phyloP scores from a whole-genome alignment of 2,888 invertebrate species.

The Tipula lateralis region DNA sequence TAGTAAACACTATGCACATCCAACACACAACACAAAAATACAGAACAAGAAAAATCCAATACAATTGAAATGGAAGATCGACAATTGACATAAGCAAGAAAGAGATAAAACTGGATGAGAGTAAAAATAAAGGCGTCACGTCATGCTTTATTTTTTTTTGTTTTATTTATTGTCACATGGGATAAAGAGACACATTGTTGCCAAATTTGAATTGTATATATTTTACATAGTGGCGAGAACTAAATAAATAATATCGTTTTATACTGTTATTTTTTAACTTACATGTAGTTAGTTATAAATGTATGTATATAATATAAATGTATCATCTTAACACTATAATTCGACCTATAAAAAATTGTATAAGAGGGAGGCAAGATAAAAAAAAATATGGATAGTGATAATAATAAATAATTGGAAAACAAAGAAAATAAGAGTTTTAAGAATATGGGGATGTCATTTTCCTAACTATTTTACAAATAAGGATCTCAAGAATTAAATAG shows the following conservation, averaged over 20 bases:
- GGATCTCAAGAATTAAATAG: neutral
- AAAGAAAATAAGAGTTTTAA: neutral
- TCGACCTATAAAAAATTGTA: neutral
- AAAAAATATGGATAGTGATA: neutral
- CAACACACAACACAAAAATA: neutral
- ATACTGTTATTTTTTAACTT: neutral
- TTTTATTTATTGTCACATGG: conserved; percentile 20
- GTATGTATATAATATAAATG: neutral
- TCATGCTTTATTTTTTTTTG: conserved; percentile 20
- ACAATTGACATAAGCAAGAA: neutral
- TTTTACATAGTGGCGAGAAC: neutral
- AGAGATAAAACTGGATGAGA: neutral
- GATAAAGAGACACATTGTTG: conserved; percentile 27
- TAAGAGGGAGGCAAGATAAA: neutral
- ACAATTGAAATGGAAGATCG: neutral
- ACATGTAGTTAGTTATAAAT: neutral
- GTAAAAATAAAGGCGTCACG: conserved; percentile 27
- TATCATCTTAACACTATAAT: conserved; percentile 7
- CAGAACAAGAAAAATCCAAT: neutral
- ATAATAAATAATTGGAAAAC: neutral
- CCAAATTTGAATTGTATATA: conserved; percentile 16
- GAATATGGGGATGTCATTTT: neutral
- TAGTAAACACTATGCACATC: conserved; percentile 19
- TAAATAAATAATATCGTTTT: conserved; percentile 5
- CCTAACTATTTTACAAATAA: neutral